Conservation (phyloP, 2,888 invertebrate species). For the Leptinotarsa haldemani region DNA sequence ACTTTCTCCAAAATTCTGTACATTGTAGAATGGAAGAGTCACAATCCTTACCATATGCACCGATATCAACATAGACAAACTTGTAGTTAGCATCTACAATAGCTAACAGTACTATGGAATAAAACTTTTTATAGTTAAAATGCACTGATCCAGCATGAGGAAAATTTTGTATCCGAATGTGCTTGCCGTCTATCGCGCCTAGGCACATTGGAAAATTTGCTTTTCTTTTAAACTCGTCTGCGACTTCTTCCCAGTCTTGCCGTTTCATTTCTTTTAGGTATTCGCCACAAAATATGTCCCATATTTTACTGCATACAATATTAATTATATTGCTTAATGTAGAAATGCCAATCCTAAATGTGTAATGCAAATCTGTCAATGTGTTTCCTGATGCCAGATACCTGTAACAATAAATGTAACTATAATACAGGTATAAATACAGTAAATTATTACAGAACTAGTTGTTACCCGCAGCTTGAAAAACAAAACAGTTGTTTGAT, state of each 20-base stretch:
- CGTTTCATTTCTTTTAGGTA: conserved; percentile 37
- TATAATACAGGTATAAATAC: too few relatives aligned
- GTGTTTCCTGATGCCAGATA: not conserved
- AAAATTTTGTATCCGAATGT: conserved; percentile 45
- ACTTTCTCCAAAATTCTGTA: conserved; percentile 41
- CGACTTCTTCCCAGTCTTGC: conserved; percentile 42
- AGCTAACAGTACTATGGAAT: conserved; percentile 46
- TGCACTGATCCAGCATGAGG: conserved; percentile 42
- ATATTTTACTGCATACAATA: conserved; percentile 42
- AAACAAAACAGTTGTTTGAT: too few relatives aligned
- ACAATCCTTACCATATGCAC: conserved; percentile 46
- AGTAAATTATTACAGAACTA: too few relatives aligned
- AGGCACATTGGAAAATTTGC: conserved; percentile 43
- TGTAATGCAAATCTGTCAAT: not conserved
- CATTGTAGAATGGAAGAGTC: conserved; percentile 40
- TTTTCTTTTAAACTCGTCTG: conserved; percentile 43
- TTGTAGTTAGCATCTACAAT: conserved; percentile 45
- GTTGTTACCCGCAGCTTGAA: too few relatives aligned
- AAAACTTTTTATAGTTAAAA: conserved; percentile 46
- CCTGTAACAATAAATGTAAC: not conserved
- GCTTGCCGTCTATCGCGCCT: conserved; percentile 45
- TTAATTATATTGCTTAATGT: conserved; percentile 43
- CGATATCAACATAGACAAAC: conserved; percentile 44
- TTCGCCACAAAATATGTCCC: conserved; percentile 33
- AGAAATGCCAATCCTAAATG: conserved; percentile 45